These are phyloP conservation scores for Ephydatia muelleri DNA, from an alignment of 37 sponge, comb jelly and placozoan genomes.

Conservation along the genomic window DNA sequence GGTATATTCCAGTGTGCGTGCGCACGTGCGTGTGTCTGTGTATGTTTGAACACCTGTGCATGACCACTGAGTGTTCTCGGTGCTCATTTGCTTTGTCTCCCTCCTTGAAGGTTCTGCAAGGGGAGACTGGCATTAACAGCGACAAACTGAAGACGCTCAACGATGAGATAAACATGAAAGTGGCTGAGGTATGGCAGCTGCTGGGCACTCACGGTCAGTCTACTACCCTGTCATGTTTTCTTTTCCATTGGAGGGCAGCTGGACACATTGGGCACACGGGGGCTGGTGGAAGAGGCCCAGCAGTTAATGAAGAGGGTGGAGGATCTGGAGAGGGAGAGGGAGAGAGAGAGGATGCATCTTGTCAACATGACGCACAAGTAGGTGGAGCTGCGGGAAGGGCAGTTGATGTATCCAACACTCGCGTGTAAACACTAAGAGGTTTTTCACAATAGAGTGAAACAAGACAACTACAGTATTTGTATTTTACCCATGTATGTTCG, in stretches of 20 bases:
- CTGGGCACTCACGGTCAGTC: background rate
- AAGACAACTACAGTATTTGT: too few species aligned
- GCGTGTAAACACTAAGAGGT: too few species aligned
- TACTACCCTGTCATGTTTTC: too few species aligned
- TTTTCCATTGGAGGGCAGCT: conserved; percentile 48
- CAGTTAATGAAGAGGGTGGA: conserved; percentile 77
- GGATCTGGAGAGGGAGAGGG: conserved; percentile 83
- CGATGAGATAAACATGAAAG: conserved; percentile 19
- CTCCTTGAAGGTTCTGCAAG: background rate
- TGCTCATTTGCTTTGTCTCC: background rate
- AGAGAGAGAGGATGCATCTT: conserved; percentile 41
- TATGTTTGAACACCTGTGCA: background rate
- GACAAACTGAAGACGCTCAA: conserved; percentile 28
- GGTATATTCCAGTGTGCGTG: conserved; percentile 18
- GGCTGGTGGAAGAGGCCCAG: conserved; percentile 91
- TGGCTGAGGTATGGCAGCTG: conserved; percentile 19
- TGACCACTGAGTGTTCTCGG: background rate
- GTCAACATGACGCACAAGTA: background rate
- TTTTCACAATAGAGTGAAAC: too few species aligned
- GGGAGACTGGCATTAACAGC: background rate
- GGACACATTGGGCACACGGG: conserved; percentile 70
- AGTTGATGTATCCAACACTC: too few species aligned
- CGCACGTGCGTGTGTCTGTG: background rate
- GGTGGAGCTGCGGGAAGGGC: too few species aligned
- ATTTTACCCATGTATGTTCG: too few species aligned